These are phyloP conservation scores for Pachyseris speciosa DNA, from an alignment of 64 coral and sea anemone species.

Conservation along the genomic window DNA sequence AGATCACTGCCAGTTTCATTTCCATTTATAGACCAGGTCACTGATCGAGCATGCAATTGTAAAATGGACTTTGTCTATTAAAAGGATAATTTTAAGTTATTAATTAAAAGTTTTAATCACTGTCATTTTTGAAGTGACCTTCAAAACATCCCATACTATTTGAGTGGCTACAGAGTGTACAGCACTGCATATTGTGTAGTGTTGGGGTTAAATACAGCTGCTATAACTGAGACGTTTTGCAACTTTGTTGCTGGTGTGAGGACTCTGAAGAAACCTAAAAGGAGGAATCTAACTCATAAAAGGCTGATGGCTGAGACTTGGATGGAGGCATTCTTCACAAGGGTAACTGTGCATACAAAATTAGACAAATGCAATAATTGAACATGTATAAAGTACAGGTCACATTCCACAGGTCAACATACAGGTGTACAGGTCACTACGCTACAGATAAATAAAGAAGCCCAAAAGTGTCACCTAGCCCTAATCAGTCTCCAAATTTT, in stretches of 20 bases:
- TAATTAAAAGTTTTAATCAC: not conserved
- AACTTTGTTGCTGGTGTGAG: not conserved
- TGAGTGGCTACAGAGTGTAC: conserved; percentile 34
- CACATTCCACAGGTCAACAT: no score
- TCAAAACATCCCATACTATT: conserved; percentile 20
- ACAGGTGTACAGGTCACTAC: no score
- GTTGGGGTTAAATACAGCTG: not conserved
- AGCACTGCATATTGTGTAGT: not conserved
- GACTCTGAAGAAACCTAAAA: not conserved
- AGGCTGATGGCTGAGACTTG: conserved; percentile 16
- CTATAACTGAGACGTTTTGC: not conserved
- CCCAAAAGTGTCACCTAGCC: no score
- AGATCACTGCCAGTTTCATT: no score
- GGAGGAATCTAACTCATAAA: conserved; percentile 21
- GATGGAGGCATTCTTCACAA: conserved; percentile 14
- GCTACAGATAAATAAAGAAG: no score
- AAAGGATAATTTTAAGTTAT: not conserved
- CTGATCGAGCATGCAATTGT: no score
- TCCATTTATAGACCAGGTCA: no score
- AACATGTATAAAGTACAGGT: not conserved
- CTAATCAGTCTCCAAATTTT: no score
- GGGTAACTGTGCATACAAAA: not conserved
- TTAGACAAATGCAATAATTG: no score
- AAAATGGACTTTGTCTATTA: no score
- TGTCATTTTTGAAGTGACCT: not conserved